phyloP scores from a whole-genome alignment of 1,140 invertebrate species.

The Conopomorpha cramerella region DNA sequence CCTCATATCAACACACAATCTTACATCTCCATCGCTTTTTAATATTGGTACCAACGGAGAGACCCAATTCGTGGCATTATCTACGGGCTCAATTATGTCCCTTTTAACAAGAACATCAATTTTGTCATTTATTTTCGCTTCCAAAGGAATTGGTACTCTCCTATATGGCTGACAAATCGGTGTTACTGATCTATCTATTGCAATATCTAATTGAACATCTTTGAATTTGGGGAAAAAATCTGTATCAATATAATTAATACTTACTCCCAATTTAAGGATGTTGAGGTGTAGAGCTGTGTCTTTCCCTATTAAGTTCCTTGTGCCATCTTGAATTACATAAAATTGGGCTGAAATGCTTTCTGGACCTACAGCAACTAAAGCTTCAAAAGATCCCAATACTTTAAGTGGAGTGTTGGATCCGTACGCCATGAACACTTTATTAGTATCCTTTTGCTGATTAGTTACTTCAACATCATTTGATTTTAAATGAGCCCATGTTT shows the following conservation, averaged over 20 bases:
- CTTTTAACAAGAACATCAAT: slow-evolving; percentile 4
- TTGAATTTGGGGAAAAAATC: slow-evolving; percentile 13
- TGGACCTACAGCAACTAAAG: not conserved
- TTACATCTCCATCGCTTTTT: slow-evolving; percentile 13
- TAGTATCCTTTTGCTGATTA: not conserved
- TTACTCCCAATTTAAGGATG: slow-evolving; percentile 6
- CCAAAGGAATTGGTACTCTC: slow-evolving; percentile 9
- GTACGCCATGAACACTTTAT: slow-evolving; percentile 2
- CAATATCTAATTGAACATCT: slow-evolving; percentile 10
- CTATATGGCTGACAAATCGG: slow-evolving; percentile 13
- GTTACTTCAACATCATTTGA: not conserved
- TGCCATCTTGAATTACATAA: slow-evolving; percentile 8
- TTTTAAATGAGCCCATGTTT: slow-evolving; percentile 4
- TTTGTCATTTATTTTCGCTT: slow-evolving; percentile 2
- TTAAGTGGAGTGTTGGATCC: slow-evolving; percentile 3
- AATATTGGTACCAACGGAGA: slow-evolving; percentile 16
- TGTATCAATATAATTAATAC: slow-evolving; percentile 1
- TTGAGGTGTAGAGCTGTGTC: slow-evolving; percentile 7
- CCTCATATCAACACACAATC: slow-evolving; percentile 24
- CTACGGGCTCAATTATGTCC: slow-evolving; percentile 15
- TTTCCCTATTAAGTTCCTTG: slow-evolving; percentile 7
- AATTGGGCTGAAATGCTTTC: not conserved
- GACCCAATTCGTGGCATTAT: slow-evolving; percentile 15
- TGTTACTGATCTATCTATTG: slow-evolving; percentile 8
- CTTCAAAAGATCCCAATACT: slow-evolving; percentile 3